These are phyloP conservation scores for mouse (Mus musculus) DNA, from an alignment of 2,113 vertebrate genomes.

Conservation along the genomic window DNA sequence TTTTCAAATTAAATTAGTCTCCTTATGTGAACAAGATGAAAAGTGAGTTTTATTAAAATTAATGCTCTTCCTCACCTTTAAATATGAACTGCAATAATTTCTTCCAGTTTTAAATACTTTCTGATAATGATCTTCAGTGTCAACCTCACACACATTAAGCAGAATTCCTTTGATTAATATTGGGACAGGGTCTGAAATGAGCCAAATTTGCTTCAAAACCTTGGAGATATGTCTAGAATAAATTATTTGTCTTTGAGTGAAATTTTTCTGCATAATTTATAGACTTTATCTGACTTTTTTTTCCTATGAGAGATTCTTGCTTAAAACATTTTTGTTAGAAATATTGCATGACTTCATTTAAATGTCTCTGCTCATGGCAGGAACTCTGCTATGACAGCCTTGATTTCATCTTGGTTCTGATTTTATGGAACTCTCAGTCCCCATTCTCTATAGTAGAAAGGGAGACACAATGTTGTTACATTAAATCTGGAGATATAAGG, in stretches of 20 bases:
- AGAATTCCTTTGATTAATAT: background rate
- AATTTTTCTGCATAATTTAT: background rate
- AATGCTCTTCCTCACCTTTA: constrained; percentile 55
- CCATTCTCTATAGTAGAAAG: background rate
- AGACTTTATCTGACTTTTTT: background rate
- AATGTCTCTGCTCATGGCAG: background rate
- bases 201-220: background rate
- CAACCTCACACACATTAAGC: background rate
- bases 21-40: constrained; percentile 47
- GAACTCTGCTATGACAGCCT: background rate
- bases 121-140: background rate
- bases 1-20: constrained; percentile 71
- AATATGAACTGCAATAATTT: constrained; percentile 7
- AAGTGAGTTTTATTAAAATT: constrained; percentile 73
- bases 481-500: background rate
- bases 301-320: background rate
- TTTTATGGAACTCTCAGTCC: background rate
- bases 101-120: constrained; percentile 29
- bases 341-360: background rate
- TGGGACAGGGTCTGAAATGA: background rate
- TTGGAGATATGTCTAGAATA: background rate
- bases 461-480: no score
- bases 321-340: background rate
- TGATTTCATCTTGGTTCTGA: background rate
- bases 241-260: background rate